Evolutionary conservation across 2,888 invertebrate species (phyloP), one percentile per base, ranked within the genome.

Genomic region (Melanargia galathea): DNA sequence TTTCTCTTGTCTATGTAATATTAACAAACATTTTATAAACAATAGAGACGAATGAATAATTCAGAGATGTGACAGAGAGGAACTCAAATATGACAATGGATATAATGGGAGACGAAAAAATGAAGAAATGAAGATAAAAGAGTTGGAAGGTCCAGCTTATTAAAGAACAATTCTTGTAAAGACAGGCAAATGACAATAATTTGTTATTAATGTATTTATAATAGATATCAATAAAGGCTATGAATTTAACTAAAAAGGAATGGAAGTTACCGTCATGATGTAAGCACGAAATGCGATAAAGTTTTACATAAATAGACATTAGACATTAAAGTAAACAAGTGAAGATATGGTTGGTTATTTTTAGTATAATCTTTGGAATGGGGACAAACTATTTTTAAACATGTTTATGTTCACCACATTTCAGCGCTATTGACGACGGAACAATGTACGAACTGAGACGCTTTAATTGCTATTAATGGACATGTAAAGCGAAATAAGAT

Each of bases 321-420:
- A n/a, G n/a, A n/a, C n/a, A 8, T 30, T 30, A 26, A 46, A 13
- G 26, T 30, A 2, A 51, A 51, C 30, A 30, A 30, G 7, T 26
- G 10, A 4, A 30, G 51, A 49, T 48, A 40, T 26, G 40, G 16
- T 43, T 40, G 26, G 51, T 8, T 54, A 54, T 54, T 54, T 52
- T 38, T 54, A 54, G 20, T 11, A 13, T 54, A 22, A 18, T 20
- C 52, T 38, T 54, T 13, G 35, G 52, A 54, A 54, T 54, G 52
- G 35, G 52, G 22, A 7, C 38, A 35, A 35, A 1, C 35, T 54
- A 35, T 35, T 35, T 54, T 33, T 22, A 38, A 38, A 54, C 7
- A 26, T 26, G 49, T 30, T 24, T 18, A 43, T 18, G 5, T 24
- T 16, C 26, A 30, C 22, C 13, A 49, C 30, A 49, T 26, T 26